These are phyloP conservation scores for Arctia plantaginis DNA, from an alignment of 2,888 invertebrate species.

Conservation along the genomic window DNA sequence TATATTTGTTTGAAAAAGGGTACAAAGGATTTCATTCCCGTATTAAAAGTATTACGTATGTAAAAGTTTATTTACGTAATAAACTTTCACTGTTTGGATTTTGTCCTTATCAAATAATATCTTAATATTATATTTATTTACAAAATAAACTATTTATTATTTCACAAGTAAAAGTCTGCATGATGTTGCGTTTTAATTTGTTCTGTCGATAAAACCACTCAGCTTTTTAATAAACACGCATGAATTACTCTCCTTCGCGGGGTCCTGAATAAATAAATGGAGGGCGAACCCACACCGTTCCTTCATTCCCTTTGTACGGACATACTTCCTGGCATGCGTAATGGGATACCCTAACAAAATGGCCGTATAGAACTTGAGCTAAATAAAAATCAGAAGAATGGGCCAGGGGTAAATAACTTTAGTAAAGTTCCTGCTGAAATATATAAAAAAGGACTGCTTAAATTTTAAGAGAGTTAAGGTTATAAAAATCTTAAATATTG, in stretches of 20 bases:
- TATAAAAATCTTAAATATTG: neutral
- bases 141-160: constrained; percentile 13
- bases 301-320: constrained; percentile 76
- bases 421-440: constrained; percentile 47
- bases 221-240: constrained; percentile 80
- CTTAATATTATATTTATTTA: neutral
- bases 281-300: constrained; percentile 74
- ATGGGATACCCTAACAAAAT: constrained; percentile 79
- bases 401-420: constrained; percentile 55
- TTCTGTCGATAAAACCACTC: constrained; percentile 70
- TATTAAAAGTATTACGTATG: no score
- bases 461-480: neutral
- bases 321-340: constrained; percentile 79
- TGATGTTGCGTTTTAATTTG: constrained; percentile 61
- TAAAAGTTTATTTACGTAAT: no score
- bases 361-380: constrained; percentile 71
- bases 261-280: constrained; percentile 83
- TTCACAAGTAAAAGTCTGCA: constrained; percentile 42
- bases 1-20: no score
- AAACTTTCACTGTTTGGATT: no score
- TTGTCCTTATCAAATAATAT: no score
- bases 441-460: constrained; percentile 40
- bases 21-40: no score
- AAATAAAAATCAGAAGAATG: constrained; percentile 76
- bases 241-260: constrained; percentile 77